These are phyloP conservation scores for Lordiphosa collinella DNA, from an alignment of 1,140 invertebrate species.

Conservation along the genomic window DNA sequence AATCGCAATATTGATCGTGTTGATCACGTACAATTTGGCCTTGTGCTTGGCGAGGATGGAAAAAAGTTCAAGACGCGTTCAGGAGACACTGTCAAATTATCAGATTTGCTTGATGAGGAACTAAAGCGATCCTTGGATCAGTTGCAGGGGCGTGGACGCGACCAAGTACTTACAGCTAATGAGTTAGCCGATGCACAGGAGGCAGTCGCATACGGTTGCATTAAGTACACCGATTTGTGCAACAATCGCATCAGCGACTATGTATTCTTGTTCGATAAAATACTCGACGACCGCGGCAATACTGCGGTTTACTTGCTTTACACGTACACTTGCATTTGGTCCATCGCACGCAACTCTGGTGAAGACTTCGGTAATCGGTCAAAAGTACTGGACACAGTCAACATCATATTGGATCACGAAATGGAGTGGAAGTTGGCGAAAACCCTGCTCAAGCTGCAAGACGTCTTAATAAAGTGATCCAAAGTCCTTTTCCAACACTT, in stretches of 20 bases:
- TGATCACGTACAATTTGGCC: conserved; percentile 97
- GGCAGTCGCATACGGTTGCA: conserved; percentile 98
- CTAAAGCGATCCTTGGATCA: conserved; percentile 91
- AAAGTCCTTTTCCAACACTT: conserved; percentile 93
- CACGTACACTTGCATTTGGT: conserved; percentile 95
- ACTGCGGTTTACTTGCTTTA: conserved; percentile 99
- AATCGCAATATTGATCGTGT: conserved; percentile 84
- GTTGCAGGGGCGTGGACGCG: conserved; percentile 93
- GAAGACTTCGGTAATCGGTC: conserved; percentile 82
- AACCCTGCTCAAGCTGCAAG: conserved; percentile 91
- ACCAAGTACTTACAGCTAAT: conserved; percentile 89
- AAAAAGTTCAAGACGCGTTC: conserved; percentile 99
- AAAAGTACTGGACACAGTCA: conserved; percentile 78
- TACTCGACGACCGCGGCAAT: conserved; percentile 99
- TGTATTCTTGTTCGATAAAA: conserved; percentile 99
- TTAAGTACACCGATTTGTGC: conserved; percentile 98
- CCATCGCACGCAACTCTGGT: conserved; percentile 91
- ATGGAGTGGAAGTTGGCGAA: conserved; percentile 98
- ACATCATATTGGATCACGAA: conserved; percentile 87
- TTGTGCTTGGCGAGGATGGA: conserved; percentile 98
- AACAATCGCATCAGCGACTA: conserved; percentile 97
- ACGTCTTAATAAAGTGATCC: conserved; percentile 90
- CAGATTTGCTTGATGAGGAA: conserved; percentile 97
- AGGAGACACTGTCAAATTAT: conserved; percentile 95
- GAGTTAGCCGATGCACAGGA: conserved; percentile 93